Percentiles rank a stretch among this genome's conserved stretches.
Evolutionary conservation across 2,888 invertebrate species (phyloP).

Genomic region (Biston stratarius): DNA sequence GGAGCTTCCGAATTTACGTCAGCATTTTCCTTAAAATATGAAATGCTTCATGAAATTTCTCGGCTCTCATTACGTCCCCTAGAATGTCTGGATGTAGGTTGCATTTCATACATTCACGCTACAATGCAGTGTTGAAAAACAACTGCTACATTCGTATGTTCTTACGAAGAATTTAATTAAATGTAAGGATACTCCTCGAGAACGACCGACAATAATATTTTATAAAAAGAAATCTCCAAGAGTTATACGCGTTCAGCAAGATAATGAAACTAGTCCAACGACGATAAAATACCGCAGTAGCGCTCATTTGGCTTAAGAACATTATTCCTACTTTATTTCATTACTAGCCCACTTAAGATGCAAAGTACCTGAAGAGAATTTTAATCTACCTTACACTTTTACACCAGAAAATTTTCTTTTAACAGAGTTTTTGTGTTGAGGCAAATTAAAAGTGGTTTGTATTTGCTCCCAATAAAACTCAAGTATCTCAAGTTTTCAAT

Average conservation of each 20-base stretch:
- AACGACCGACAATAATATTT: slow-evolving; percentile 55
- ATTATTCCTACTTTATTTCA: slow-evolving; percentile 46
- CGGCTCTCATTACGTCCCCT: slow-evolving; percentile 31
- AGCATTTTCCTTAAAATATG: slow-evolving; percentile 33
- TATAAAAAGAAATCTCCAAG: slow-evolving; percentile 50
- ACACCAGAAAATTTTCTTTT: slow-evolving; percentile 47
- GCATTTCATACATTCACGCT: slow-evolving; percentile 34
- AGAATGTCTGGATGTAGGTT: slow-evolving; percentile 28
- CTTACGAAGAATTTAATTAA: slow-evolving; percentile 67
- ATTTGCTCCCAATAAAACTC: slow-evolving; percentile 26
- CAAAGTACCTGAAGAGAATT: slow-evolving; percentile 55
- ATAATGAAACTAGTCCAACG: slow-evolving; percentile 48
- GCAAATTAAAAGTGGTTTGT: slow-evolving; percentile 35
- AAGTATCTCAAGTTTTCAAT: slow-evolving; percentile 14
- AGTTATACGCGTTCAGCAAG: slow-evolving; percentile 45
- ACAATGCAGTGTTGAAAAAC: slow-evolving; percentile 36
- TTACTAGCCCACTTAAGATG: slow-evolving; percentile 53
- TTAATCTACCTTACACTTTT: slow-evolving; percentile 56
- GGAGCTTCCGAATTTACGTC: slow-evolving; percentile 19
- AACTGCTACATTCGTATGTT: slow-evolving; percentile 42
- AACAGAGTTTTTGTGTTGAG: slow-evolving; percentile 57
- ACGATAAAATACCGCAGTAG: slow-evolving; percentile 40
- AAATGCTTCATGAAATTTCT: slow-evolving; percentile 29
- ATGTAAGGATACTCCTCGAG: slow-evolving; percentile 47
- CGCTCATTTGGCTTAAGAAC: slow-evolving; percentile 40